These are phyloP conservation scores for Papilio dardanus DNA, from an alignment of 1,140 invertebrate species.

Conservation along the genomic window DNA sequence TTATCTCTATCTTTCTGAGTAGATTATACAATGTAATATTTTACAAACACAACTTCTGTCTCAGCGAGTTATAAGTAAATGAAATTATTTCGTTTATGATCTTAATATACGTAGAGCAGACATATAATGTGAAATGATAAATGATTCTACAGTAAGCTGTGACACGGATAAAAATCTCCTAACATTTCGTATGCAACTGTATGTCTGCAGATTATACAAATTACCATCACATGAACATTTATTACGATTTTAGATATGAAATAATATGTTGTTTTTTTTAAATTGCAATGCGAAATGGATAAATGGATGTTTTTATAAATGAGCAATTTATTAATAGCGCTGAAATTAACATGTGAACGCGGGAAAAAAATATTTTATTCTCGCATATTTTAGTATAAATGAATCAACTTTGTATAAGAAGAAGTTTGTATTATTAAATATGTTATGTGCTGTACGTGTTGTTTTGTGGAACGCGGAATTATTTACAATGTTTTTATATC, in stretches of 20 bases:
- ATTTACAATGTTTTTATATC: background rate
- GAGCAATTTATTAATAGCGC: background rate
- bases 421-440: constrained; percentile 5
- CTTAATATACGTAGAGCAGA: background rate
- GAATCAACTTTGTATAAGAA: background rate
- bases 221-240: background rate
- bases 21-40: background rate
- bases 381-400: constrained; percentile 4
- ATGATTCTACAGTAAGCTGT: background rate
- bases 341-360: background rate
- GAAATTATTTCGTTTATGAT: background rate
- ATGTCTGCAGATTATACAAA: background rate
- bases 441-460: background rate
- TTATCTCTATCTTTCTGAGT: background rate
- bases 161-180: background rate
- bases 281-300: background rate
- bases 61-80: background rate
- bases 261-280: background rate
- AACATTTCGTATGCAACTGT: background rate
- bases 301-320: background rate
- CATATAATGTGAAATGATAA: background rate
- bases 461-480: constrained; percentile 1
- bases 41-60: background rate
- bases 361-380: background rate
- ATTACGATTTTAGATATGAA: background rate